Percentiles rank a stretch among this genome's conserved stretches.
These are phyloP conservation scores for Patella depressa DNA, from an alignment of 2,888 invertebrate species.

Conservation along the genomic window DNA sequence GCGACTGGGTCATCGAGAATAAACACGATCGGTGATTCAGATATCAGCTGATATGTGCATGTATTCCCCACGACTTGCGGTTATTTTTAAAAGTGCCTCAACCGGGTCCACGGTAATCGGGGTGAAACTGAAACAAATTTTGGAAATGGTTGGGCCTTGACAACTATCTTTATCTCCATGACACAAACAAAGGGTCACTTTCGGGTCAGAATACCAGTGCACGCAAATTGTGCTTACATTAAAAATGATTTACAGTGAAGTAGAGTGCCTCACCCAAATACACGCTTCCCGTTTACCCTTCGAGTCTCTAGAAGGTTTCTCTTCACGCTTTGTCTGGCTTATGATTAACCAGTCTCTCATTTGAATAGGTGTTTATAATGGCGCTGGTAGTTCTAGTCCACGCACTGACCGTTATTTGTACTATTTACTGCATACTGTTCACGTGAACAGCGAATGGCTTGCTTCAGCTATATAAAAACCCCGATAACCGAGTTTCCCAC, in stretches of 20 bases:
- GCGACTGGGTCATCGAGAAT: constrained; percentile 27
- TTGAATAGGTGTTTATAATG: not conserved
- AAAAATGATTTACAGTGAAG: too few species aligned
- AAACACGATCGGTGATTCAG: not conserved
- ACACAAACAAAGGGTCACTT: not conserved
- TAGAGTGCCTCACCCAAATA: too few species aligned
- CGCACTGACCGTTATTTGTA: constrained; percentile 12
- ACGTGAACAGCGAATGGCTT: constrained; percentile 49
- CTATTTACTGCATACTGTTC: constrained; percentile 32
- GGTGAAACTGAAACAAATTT: too few species aligned
- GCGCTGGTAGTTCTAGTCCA: constrained; percentile 28
- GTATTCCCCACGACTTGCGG: not conserved
- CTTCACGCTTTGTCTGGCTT: too few species aligned
- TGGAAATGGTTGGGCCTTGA: not conserved
- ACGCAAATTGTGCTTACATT: too few species aligned
- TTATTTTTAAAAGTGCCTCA: not conserved
- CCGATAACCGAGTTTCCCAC: constrained; percentile 18
- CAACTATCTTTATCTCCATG: not conserved
- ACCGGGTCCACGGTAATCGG: not conserved
- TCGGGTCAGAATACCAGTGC: not conserved
- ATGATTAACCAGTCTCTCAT: not conserved
- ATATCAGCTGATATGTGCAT: constrained; percentile 26
- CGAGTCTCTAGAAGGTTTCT: not conserved
- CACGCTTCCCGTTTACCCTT: not conserved
- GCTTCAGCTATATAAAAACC: constrained; percentile 32